Evolutionary conservation across 2,888 invertebrate genomes (phyloP), one percentile per base, ranked within the genome.

Genomic region (Chrysolina americana): DNA sequence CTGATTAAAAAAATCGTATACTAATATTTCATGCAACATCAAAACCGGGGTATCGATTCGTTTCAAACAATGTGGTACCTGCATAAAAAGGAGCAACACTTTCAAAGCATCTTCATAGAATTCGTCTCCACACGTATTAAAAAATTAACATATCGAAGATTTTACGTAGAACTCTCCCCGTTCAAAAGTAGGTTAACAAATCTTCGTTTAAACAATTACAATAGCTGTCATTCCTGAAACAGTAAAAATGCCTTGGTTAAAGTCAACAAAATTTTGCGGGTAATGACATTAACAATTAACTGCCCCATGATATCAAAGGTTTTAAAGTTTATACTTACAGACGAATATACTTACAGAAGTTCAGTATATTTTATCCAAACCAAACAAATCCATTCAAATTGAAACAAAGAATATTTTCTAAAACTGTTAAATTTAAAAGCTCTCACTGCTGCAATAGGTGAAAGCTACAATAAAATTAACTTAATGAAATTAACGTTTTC

Each of bases 211-310:
- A 36, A 15, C 59, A 59, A 59, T 59, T 15, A 23, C 4, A 8
- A 59, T 59, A n/a, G 36, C 59, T 36, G 36, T 59, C 3, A 28
- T 59, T 15, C 59, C 59, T 59, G 36, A 59, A 59, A 59, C 59
- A 59, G 28, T 59, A 59, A 59, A 59, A 23, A 47, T 47, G 15
- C 1, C 15, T 28, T 2, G n/a, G 5, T 59, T 59, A 2, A n/a
- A 59, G 9, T 10, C 11, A 53, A 19, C 11, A 21, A 53, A 19
- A 53, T 53, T 21, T 21, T 11, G 10, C 19, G 2, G 19, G 17
- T 9, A 9, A n/a, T n/a, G n/a, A n/a, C n/a, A n/a, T n/a, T n/a
- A n/a, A n/a, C n/a, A n/a, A n/a, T n/a, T n/a, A 28, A 28, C 5
- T 28, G 28, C 28, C 28, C 28, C 2, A n/a, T n/a, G n/a, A 2